Conservation (phyloP, 2,797 vertebrate species). For the Paguma larvata region DNA sequence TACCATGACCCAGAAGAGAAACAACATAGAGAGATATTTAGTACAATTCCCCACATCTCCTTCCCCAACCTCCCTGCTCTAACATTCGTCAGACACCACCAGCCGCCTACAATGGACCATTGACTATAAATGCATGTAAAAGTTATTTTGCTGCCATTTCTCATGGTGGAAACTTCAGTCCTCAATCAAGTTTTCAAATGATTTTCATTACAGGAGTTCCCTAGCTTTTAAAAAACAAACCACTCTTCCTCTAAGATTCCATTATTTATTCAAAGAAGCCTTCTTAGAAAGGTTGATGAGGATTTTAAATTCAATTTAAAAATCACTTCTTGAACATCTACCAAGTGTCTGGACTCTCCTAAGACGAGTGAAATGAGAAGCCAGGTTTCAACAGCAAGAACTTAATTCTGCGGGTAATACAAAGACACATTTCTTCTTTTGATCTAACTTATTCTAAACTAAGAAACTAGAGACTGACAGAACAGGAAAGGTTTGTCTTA, state of each 20-base stretch:
- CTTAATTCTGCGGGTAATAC: slow-evolving; percentile 62
- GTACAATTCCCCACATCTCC: slow-evolving; percentile 54
- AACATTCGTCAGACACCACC: neutral
- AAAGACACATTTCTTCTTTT: slow-evolving; percentile 68
- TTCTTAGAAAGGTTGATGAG: slow-evolving; percentile 63
- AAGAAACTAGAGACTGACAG: slow-evolving; percentile 54
- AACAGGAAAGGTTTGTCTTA: slow-evolving; percentile 57
- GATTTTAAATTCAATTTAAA: slow-evolving; percentile 65
- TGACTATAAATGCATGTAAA: neutral
- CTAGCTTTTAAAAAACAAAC: slow-evolving; percentile 15
- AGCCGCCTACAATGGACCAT: slow-evolving; percentile 5
- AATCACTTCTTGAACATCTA: slow-evolving; percentile 69
- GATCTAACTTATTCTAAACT: slow-evolving; percentile 70
- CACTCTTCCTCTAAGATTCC: slow-evolving; percentile 9
- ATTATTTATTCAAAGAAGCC: slow-evolving; percentile 46
- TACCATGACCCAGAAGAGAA: slow-evolving; percentile 75
- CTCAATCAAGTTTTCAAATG: slow-evolving; percentile 41
- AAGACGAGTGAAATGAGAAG: slow-evolving; percentile 56
- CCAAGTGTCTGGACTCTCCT: slow-evolving; percentile 62
- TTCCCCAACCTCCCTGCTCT: slow-evolving; percentile 40
- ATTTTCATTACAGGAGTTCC: neutral
- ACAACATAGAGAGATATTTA: slow-evolving; percentile 58
- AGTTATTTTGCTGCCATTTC: slow-evolving; percentile 32
- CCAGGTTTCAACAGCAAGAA: slow-evolving; percentile 70
- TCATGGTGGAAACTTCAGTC: slow-evolving; percentile 48